phyloP scores from a whole-genome alignment of 2,797 vertebrate species.

The Takifugu rubripes region DNA sequence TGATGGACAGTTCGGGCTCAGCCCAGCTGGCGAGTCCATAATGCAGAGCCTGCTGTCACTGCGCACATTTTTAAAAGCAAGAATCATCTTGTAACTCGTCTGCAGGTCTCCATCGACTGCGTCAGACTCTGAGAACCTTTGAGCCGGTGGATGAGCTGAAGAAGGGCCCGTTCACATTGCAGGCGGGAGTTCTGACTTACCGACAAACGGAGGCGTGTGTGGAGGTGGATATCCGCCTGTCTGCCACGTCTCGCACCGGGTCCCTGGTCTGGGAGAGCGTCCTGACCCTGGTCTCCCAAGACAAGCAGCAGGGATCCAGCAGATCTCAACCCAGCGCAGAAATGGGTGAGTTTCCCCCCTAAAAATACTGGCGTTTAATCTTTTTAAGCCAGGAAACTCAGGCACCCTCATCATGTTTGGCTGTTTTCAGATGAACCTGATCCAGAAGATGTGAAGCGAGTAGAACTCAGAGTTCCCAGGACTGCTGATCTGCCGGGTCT shows the following conservation, averaged over 20 bases:
- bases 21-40: slow-evolving; percentile 56
- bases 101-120: slow-evolving; percentile 56
- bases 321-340: neutral
- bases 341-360: slow-evolving; percentile 9
- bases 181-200: slow-evolving; percentile 55
- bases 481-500: slow-evolving; percentile 18
- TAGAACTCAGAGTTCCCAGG: slow-evolving; percentile 47
- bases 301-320: slow-evolving; percentile 5
- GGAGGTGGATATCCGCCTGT: slow-evolving; percentile 68
- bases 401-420: neutral
- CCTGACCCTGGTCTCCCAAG: slow-evolving; percentile 64
- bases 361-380: neutral
- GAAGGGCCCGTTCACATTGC: slow-evolving; percentile 65
- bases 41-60: too few species aligned
- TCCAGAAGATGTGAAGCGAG: slow-evolving; percentile 36
- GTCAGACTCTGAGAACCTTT: slow-evolving; percentile 56
- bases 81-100: neutral
- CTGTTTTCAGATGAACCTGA: slow-evolving; percentile 10
- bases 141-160: slow-evolving; percentile 73
- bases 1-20: slow-evolving; percentile 54
- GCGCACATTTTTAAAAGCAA: too few species aligned
- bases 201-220: slow-evolving; percentile 45
- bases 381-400: neutral
- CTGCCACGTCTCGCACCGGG: slow-evolving; percentile 39
- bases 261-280: slow-evolving; percentile 63